phyloP scores from a whole-genome alignment of 1,140 invertebrate genomes.

The Glossosoma conforme region DNA sequence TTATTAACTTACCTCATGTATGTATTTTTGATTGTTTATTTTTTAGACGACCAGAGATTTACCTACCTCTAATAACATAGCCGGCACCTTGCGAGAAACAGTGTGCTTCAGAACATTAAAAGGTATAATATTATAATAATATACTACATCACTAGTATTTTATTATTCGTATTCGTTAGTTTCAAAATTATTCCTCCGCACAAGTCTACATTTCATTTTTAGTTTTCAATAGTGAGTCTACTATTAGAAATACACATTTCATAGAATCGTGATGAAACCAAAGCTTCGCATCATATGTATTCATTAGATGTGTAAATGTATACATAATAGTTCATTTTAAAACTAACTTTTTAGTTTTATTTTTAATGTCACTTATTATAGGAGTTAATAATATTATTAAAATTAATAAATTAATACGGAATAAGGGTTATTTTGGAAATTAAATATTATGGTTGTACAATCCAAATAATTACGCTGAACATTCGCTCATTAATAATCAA shows the following conservation, averaged over 20 bases:
- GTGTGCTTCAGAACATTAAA: conserved; percentile 47
- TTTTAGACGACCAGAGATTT: conserved; percentile 41
- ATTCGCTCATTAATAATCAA: no score
- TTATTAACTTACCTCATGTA: conserved; percentile 5
- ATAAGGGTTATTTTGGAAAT: no score
- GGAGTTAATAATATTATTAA: no score
- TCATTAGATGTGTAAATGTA: no score
- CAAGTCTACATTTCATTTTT: background rate
- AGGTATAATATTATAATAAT: conserved; percentile 40
- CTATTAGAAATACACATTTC: background rate
- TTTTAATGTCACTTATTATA: no score
- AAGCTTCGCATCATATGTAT: no score
- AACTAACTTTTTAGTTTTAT: no score
- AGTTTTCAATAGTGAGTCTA: background rate
- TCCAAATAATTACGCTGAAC: no score
- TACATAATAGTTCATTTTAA: no score
- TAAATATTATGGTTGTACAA: no score
- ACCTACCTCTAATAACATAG: conserved; percentile 40
- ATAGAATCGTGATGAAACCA: no score
- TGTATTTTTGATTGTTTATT: conserved; percentile 4
- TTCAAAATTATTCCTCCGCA: background rate
- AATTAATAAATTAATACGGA: no score
- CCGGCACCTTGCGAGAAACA: conserved; percentile 45
- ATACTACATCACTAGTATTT: background rate
- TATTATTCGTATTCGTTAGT: background rate